Base-by-base conservation (phyloP, 1,140 invertebrate genomes). In the Pseudomyrmex cubaensis region DNA sequence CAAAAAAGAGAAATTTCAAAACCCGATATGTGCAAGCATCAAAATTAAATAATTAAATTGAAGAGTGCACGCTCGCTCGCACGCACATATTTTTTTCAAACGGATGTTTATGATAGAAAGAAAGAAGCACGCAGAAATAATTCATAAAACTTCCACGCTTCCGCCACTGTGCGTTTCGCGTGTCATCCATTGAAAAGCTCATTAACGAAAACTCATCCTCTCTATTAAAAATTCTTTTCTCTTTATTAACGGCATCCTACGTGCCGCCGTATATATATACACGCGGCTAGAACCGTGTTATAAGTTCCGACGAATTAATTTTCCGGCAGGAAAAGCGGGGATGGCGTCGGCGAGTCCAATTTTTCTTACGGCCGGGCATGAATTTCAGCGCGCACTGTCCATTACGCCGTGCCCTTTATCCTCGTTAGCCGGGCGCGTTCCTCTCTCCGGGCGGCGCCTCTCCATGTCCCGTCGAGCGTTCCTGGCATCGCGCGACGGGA, bases 371-470 rank as follows among this genome's bases (percentile, higher is more conserved):
- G 50, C 67, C 67, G 5, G 63, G 72, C 85, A 87, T 82, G 86
- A 87, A 87, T 87, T 88, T 87, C 83, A 85, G 72, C 73, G 59
- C 48, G 69, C 66, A 67, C 69, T 88, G 87, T 86, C 86, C 83
- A 89, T 89, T 89, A 88, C 67, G 67, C 25, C 35, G 63, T 61
- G 57, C 84, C 75, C 86, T 89, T 89, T 86, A 89, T 89, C 75
- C 86, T 90, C 80, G 88, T 90, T 89, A 88, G 73, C 59, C 52
- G 66, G 80, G 61, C 35, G 35, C 35, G 35, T 35, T 35, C 35
- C 35, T 35, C 78, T 74, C 76, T 62, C 48, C 17, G 52, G 20
- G 20, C 20, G 20, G 35, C 20, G 52, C 57, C 77, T 83, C 66
- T 66, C 64, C 62, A 44, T 70, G 83, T 83, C 66, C n/a, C 66